These are phyloP conservation scores for Arctocebus calabarensis DNA, from an alignment of 2,797 vertebrate species.

Conservation along the genomic window DNA sequence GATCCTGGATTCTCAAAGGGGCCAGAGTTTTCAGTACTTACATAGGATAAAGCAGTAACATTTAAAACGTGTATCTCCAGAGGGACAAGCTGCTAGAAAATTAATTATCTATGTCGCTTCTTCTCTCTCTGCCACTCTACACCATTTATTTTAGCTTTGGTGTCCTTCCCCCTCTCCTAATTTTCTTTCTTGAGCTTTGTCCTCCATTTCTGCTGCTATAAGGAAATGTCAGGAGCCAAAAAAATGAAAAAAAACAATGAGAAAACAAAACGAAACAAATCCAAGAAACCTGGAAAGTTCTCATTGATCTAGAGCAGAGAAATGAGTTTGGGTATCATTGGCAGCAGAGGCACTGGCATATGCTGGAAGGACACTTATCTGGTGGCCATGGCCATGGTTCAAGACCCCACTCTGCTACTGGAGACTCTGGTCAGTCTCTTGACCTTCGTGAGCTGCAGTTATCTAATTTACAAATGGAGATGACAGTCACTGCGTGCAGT, in stretches of 20 bases:
- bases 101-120: conserved; percentile 63
- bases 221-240: background rate
- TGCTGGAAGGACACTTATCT: background rate
- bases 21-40: conserved; percentile 54
- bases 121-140: conserved; percentile 14
- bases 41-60: conserved; percentile 61
- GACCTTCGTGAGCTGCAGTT: background rate
- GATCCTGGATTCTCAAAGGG: conserved; percentile 18
- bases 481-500: background rate
- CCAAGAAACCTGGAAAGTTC: background rate
- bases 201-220: background rate
- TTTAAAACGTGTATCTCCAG: conserved; percentile 58
- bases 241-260: background rate
- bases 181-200: conserved; percentile 53
- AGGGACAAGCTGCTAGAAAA: conserved; percentile 55
- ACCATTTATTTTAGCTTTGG: background rate
- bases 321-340: background rate
- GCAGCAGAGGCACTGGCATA: background rate
- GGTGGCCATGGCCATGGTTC: background rate
- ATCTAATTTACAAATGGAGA: background rate
- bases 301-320: background rate
- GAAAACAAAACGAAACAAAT: background rate
- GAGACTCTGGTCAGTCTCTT: background rate
- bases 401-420: background rate
- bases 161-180: background rate